Conservation (phyloP, 30 jellyfish, hydroid and myxozoan genomes). For the Phacellophora camtschatica region DNA sequence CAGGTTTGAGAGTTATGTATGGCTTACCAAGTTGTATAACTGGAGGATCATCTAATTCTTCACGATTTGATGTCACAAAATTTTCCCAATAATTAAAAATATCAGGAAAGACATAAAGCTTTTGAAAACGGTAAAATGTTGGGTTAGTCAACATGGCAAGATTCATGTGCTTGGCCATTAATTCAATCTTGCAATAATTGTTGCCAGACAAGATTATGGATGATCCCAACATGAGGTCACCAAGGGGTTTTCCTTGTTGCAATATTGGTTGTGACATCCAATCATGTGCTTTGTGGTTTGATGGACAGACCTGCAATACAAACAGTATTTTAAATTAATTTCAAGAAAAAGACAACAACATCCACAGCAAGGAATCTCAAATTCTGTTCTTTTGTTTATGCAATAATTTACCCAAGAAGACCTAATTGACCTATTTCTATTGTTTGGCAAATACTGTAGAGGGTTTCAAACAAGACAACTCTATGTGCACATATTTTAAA, state of each 20-base stretch:
- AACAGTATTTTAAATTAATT: too few relatives aligned
- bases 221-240: not conserved
- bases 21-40: not conserved
- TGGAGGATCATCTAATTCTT: not conserved
- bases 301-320: not conserved
- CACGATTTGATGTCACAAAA: not conserved
- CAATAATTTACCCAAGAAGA: too few relatives aligned
- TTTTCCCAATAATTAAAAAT: not conserved
- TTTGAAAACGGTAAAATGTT: not conserved
- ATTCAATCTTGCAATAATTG: not conserved
- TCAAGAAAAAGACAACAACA: too few relatives aligned
- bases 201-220: not conserved
- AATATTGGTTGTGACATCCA: slow-evolving; percentile 2
- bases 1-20: too few relatives aligned
- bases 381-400: too few relatives aligned
- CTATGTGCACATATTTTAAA: too few relatives aligned
- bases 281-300: not conserved
- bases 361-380: too few relatives aligned
- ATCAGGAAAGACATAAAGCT: not conserved
- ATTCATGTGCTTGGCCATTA: not conserved
- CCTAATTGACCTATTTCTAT: too few relatives aligned
- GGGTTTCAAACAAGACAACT: too few relatives aligned
- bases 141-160: not conserved
- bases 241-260: not conserved
- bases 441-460: too few relatives aligned